A percentile compares a stretch with the other conserved stretches of the same genome.
Conservation (phyloP, 2,888 invertebrate genomes). For the Agrochola lota region DNA sequence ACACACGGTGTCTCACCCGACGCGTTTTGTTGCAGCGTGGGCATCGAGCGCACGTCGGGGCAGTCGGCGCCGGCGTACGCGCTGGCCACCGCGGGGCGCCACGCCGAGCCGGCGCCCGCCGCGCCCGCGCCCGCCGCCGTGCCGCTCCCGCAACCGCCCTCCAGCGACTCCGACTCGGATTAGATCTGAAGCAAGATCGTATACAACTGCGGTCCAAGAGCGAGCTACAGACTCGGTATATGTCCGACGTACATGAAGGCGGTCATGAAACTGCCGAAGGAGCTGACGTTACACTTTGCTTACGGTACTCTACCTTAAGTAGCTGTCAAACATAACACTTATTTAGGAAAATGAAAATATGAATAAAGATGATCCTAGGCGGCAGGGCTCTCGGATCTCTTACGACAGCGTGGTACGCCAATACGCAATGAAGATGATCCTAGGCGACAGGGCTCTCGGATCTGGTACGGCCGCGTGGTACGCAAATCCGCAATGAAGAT, state of each 20-base stretch:
- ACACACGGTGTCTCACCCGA: too few relatives aligned
- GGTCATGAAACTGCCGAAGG: too few relatives aligned
- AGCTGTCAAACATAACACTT: not conserved
- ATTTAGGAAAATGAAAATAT: not conserved
- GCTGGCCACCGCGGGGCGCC: constrained; percentile 73
- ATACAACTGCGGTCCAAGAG: not conserved
- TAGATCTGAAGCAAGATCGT: constrained; percentile 52
- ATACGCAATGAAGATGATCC: too few relatives aligned
- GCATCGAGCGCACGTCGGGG: constrained; percentile 95
- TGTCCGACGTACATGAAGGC: too few relatives aligned
- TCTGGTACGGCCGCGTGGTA: too few relatives aligned
- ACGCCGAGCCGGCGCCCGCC: constrained; percentile 65
- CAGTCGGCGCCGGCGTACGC: constrained; percentile 84
- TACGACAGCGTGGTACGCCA: too few relatives aligned
- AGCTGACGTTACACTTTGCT: too few relatives aligned
- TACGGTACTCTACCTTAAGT: not conserved
- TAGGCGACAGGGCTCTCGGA: too few relatives aligned
- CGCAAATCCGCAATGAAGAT: not conserved
- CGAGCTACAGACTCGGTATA: not conserved
- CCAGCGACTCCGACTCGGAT: constrained; percentile 87
- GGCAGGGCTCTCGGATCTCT: too few relatives aligned
- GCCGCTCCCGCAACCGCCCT: constrained; percentile 77
- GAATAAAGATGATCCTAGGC: not conserved
- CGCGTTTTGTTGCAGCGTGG: constrained; percentile 90
- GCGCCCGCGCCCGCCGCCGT: constrained; percentile 67